A percentile compares a stretch with the other conserved stretches of the same genome.
These are phyloP conservation scores for Acarapis woodi DNA, from an alignment of 1,140 invertebrate species.

Conservation along the genomic window DNA sequence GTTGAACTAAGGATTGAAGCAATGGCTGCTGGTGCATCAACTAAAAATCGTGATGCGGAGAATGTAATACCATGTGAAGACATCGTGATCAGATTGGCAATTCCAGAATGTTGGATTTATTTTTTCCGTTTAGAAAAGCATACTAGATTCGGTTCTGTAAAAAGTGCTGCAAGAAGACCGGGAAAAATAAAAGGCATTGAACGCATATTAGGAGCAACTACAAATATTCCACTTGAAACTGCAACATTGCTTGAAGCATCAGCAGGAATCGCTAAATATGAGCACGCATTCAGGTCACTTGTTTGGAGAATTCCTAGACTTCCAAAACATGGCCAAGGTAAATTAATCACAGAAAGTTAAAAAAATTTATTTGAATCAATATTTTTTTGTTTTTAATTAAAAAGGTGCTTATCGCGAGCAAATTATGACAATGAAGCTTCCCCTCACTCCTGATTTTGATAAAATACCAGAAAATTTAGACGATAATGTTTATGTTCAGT, in stretches of 20 bases:
- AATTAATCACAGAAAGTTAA: too few species aligned
- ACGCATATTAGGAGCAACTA: conserved; percentile 59
- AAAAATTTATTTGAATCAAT: background rate
- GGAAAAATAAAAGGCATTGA: conserved; percentile 51
- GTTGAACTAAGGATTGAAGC: conserved; percentile 31
- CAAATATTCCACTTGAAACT: conserved; percentile 50
- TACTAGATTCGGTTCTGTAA: conserved; percentile 86
- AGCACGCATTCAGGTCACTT: conserved; percentile 83
- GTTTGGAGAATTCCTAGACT: conserved; percentile 90
- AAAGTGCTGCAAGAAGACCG: conserved; percentile 58
- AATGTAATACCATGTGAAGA: conserved; percentile 83
- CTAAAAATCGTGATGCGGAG: conserved; percentile 67
- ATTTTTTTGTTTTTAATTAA: conserved; percentile 14
- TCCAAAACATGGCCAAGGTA: conserved; percentile 89
- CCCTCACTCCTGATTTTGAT: conserved; percentile 83
- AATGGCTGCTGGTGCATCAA: conserved; percentile 79
- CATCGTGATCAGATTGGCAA: conserved; percentile 80
- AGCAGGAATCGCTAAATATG: conserved; percentile 93
- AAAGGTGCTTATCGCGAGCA: conserved; percentile 88
- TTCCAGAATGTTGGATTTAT: conserved; percentile 22
- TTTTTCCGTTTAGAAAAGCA: conserved; percentile 6
- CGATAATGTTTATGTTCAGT: conserved; percentile 65
- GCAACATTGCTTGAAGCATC: conserved; percentile 77
- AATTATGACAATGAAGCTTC: conserved; percentile 65
- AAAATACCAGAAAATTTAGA: conserved; percentile 76